Conservation (phyloP, 2,888 invertebrate species). For the Matsumyia berberina region DNA sequence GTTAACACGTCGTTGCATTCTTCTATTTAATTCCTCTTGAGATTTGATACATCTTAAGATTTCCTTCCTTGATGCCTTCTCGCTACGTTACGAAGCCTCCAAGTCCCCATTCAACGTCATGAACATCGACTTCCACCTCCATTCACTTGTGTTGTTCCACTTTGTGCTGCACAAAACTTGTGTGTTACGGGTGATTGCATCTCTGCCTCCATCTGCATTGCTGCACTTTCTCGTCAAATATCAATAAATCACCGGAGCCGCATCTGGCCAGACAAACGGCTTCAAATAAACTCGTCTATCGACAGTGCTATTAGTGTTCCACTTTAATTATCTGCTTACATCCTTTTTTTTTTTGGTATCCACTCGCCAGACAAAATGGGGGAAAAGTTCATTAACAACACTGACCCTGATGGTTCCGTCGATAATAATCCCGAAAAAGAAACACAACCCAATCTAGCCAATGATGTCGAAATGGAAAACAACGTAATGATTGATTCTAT, state of each 20-base stretch:
- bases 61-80: no score
- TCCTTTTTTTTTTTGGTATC: no score
- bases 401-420: conserved; percentile 18
- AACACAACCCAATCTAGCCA: neutral
- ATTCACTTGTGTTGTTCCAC: neutral
- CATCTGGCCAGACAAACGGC: conserved; percentile 17
- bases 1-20: no score
- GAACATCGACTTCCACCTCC: conserved; percentile 9
- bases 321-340: conserved; percentile 51
- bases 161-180: neutral
- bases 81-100: no score
- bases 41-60: no score
- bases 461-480: conserved; percentile 40
- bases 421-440: conserved; percentile 4
- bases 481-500: conserved; percentile 35
- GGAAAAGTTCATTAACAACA: conserved; percentile 41
- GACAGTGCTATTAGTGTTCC: conserved; percentile 28
- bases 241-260: conserved; percentile 38
- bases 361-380: neutral
- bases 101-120: no score
- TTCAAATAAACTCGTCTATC: conserved; percentile 50
- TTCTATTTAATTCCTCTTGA: no score
- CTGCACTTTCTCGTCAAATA: conserved; percentile 50
- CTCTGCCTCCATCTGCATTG: conserved; percentile 18
- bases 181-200: conserved; percentile 46